Evolutionary conservation across 2,888 invertebrate species (phyloP).

Genomic region (Hemicrepidius hirtus): DNA sequence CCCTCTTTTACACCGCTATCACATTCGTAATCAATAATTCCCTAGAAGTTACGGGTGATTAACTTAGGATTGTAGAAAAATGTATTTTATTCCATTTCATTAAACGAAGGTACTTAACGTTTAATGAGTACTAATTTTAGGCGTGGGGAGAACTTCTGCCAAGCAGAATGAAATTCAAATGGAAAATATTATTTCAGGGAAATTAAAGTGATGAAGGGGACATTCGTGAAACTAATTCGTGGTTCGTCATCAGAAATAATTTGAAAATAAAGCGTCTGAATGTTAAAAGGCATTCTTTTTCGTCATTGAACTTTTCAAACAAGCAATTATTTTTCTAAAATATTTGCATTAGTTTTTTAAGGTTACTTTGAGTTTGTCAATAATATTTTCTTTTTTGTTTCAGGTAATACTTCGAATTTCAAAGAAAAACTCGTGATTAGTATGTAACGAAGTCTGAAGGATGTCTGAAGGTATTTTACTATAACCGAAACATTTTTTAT

Average conservation of each 20-base stretch:
- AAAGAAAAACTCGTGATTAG: too few species aligned
- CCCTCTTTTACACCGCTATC: slow-evolving; percentile 7
- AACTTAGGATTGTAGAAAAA: slow-evolving; percentile 32
- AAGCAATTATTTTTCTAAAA: too few species aligned
- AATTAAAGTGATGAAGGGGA: slow-evolving; percentile 36
- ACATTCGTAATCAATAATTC: slow-evolving; percentile 31
- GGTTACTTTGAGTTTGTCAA: too few species aligned
- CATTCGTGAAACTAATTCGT: slow-evolving; percentile 28
- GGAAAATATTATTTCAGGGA: slow-evolving; percentile 40
- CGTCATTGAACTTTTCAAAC: background rate
- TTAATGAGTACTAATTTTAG: slow-evolving; percentile 42
- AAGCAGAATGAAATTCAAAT: slow-evolving; percentile 37
- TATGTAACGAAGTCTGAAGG: too few species aligned
- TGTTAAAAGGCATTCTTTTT: slow-evolving; percentile 10
- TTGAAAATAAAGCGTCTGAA: slow-evolving; percentile 16
- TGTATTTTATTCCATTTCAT: slow-evolving; percentile 41
- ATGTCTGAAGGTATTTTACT: too few species aligned
- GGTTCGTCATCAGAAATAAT: slow-evolving; percentile 18
- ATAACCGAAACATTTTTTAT: too few species aligned
- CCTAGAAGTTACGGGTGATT: slow-evolving; percentile 33
- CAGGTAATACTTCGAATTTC: too few species aligned
- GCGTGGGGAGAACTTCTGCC: slow-evolving; percentile 34
- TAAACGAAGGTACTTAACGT: slow-evolving; percentile 40
- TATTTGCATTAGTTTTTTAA: too few species aligned
- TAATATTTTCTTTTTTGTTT: too few species aligned